Evolutionary conservation across 2,888 invertebrate genomes (phyloP), one percentile per base, ranked within the genome.

Genomic region (Poecilobothrus nobilitatus): DNA sequence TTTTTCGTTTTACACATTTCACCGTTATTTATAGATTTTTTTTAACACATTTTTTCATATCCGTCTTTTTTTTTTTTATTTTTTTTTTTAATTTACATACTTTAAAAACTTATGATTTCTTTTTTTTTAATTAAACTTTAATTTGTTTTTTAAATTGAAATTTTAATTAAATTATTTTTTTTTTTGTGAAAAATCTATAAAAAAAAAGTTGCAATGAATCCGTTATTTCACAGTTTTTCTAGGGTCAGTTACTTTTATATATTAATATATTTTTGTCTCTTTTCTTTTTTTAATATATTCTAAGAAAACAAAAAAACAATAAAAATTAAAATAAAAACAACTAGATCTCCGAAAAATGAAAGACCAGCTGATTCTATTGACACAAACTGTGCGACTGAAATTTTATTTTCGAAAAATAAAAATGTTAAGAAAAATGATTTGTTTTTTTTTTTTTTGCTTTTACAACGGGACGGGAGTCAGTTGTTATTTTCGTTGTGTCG

Each of bases 301-400:
- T 37, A 53, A 15, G 15, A 12, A 53, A 6, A 53, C 53, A 53
- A 15, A 53, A 53, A 53, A 53, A 53, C 18, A n/a, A 53, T 18
- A 53, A n/a, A 53, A 53, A 18, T 12, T 6, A 53, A 18, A n/a
- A 53, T 12, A 53, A 53, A 53, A 53, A 63, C 27, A 33, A 62
- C 15, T 18, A 63, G 7, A 63, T 21, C 62, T 62, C 21, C 22
- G 27, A 63, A 63, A 27, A 27, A 27, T 27, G 27, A 27, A 63
- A 63, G 63, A 63, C 63, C 63, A 63, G 63, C 63, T 63, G 63
- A 63, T 63, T 63, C 22, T 27, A 63, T 33, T 15, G 63, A 63
- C 63, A 63, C 27, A 63, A 63, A 63, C 63, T 63, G 27, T 63
- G 7, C 63, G 63, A 63, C 63, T 63, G 63, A 63, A 27, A 5